Conservation (phyloP, 2,797 vertebrate genomes). For the Phalloptychus januarius region DNA sequence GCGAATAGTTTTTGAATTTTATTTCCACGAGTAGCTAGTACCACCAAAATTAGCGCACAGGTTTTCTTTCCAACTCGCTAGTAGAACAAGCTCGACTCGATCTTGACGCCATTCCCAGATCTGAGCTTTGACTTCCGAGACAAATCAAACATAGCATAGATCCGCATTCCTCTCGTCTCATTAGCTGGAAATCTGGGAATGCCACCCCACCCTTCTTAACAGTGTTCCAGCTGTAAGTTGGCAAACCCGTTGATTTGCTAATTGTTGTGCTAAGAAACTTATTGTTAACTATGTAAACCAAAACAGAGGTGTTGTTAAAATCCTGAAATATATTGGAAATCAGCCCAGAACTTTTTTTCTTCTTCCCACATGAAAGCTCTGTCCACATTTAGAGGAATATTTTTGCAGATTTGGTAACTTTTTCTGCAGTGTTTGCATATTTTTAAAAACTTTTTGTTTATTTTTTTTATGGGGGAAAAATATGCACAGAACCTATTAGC, state of each 20-base stretch:
- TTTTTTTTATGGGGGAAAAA: background rate
- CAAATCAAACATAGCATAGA: background rate
- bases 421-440: background rate
- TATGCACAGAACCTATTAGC: background rate
- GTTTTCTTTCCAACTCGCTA: background rate
- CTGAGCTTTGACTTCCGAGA: background rate
- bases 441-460: too few relatives aligned
- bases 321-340: background rate
- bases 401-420: background rate
- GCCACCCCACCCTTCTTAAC: background rate
- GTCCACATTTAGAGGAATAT: background rate
- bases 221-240: background rate
- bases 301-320: background rate
- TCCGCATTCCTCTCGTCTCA: background rate
- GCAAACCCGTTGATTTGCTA: background rate
- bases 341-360: background rate
- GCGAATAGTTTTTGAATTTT: background rate
- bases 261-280: background rate
- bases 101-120: background rate
- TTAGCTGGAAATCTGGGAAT: background rate
- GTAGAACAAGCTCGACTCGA: background rate
- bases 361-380: background rate
- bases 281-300: background rate
- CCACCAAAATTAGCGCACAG: background rate
- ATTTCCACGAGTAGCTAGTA: background rate